These are phyloP conservation scores for Dicyrtomina minuta DNA, from an alignment of 2,888 invertebrate genomes.

Conservation along the genomic window DNA sequence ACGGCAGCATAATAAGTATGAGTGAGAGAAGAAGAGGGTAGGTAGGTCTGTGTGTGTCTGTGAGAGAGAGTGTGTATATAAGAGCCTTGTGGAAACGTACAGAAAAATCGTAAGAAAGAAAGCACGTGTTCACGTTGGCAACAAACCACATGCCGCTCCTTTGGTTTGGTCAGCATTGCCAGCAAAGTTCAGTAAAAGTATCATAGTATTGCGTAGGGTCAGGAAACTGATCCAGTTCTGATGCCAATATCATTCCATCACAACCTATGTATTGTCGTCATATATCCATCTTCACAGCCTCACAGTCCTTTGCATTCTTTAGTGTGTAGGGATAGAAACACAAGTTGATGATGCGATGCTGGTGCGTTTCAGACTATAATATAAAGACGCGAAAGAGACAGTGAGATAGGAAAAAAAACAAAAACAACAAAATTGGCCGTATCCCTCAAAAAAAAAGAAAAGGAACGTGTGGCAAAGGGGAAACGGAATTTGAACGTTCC, in stretches of 20 bases:
- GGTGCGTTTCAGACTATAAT: neutral
- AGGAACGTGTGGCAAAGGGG: too few relatives aligned
- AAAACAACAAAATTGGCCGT: too few relatives aligned
- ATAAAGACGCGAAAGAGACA: neutral
- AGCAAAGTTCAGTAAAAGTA: slow-evolving; percentile 35
- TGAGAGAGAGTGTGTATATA: slow-evolving; percentile 8
- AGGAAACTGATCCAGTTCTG: slow-evolving; percentile 39
- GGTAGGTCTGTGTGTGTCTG: slow-evolving; percentile 13
- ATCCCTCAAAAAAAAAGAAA: too few relatives aligned
- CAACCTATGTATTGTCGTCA: neutral
- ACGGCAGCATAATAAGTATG: neutral
- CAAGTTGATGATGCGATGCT: neutral
- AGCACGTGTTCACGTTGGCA: slow-evolving; percentile 41
- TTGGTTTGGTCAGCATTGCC: slow-evolving; percentile 40
- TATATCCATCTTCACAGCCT: neutral
- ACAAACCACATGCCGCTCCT: slow-evolving; percentile 37
- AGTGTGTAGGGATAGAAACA: neutral
- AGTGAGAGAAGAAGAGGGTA: slow-evolving; percentile 4
- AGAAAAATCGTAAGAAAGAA: slow-evolving; percentile 6
- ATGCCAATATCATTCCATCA: slow-evolving; percentile 36
- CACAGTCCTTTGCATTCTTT: neutral
- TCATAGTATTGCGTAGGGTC: slow-evolving; percentile 38
- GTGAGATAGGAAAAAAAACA: too few relatives aligned
- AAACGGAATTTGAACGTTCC: too few relatives aligned
- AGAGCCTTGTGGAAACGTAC: slow-evolving; percentile 20